phyloP scores from a whole-genome alignment of 2,113 vertebrate species.

The Ondatra zibethicus region DNA sequence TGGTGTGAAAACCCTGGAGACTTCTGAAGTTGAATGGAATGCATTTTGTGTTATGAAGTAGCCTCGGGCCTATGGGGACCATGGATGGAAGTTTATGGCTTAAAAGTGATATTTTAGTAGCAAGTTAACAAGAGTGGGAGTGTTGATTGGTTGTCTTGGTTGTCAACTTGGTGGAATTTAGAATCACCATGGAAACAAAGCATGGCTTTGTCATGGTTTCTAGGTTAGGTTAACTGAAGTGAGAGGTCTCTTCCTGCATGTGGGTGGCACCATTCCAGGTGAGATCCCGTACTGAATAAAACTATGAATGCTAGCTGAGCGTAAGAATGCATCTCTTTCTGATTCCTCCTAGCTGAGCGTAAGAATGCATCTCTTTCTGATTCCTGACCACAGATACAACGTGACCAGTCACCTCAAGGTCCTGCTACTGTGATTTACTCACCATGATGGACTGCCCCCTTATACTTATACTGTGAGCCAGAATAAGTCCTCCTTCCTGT shows the following conservation, averaged over 20 bases:
- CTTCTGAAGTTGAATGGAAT: neutral
- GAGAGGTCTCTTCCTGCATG: too few relatives aligned
- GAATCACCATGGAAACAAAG: neutral
- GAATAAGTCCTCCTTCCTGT: neutral
- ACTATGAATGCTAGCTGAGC: neutral
- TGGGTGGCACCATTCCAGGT: neutral
- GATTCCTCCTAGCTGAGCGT: too few relatives aligned
- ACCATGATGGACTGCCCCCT: too few relatives aligned
- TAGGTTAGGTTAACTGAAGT: neutral
- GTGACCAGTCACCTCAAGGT: too few relatives aligned
- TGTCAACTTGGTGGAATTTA: neutral
- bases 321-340: neutral
- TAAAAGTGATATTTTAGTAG: neutral
- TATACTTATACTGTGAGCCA: too few relatives aligned
- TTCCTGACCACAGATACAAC: neutral
- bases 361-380: too few relatives aligned
- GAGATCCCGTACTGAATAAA: neutral
- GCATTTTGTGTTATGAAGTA: neutral
- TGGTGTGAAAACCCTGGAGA: neutral
- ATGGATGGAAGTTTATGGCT: neutral
- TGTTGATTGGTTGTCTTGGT: neutral
- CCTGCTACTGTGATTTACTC: neutral
- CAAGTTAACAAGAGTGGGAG: neutral
- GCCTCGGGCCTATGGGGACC: neutral
- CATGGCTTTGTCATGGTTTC: neutral